These are phyloP conservation scores for Poecilia gillii DNA, from an alignment of 2,797 vertebrate genomes.

Conservation along the genomic window DNA sequence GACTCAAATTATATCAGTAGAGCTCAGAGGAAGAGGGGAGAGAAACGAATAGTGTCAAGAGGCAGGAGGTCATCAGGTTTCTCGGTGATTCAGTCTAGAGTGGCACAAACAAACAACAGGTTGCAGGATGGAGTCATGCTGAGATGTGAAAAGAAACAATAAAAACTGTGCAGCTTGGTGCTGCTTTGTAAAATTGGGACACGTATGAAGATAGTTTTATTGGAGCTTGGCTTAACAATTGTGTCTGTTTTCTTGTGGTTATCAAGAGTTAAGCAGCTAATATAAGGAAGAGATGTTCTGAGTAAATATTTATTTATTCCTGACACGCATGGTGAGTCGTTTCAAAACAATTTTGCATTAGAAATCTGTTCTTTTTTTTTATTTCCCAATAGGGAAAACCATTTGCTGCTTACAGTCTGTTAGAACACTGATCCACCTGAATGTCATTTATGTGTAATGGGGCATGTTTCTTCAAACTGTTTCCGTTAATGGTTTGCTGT, in stretches of 20 bases:
- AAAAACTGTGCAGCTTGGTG: neutral
- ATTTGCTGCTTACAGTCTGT: neutral
- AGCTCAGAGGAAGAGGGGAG: conserved; percentile 3
- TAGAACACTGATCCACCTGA: neutral
- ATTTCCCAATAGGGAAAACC: neutral
- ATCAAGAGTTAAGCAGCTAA: conserved; percentile 3
- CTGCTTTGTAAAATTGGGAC: neutral
- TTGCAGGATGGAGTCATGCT: neutral
- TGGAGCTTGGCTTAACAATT: neutral
- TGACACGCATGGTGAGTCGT: neutral
- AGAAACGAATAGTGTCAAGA: neutral
- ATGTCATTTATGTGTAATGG: no score
- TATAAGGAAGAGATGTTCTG: neutral
- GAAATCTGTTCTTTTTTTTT: neutral
- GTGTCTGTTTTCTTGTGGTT: neutral
- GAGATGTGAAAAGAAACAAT: neutral
- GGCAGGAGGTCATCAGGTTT: neutral
- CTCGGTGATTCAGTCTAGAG: neutral
- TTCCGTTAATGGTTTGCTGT: neutral
- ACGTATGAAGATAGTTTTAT: neutral
- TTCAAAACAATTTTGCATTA: neutral
- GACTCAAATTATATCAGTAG: neutral
- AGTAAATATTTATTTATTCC: neutral
- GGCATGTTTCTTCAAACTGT: neutral
- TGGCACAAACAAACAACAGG: neutral